phyloP scores from a whole-genome alignment of 2,113 vertebrate genomes.

The Dipodomys spectabilis region DNA sequence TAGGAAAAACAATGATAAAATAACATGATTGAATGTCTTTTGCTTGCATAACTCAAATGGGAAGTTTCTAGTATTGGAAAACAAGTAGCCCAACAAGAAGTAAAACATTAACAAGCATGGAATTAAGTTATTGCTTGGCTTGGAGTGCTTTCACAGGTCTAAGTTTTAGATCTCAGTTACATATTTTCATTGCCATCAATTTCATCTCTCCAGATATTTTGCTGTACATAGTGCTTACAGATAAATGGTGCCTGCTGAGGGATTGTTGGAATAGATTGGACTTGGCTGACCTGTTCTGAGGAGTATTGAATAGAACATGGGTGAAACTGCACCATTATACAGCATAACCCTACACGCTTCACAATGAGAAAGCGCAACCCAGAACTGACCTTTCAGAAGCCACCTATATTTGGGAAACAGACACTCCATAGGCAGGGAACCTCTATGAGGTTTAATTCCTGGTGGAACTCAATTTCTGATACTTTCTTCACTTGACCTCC shows the following conservation, averaged over 20 bases:
- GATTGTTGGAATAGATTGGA: neutral
- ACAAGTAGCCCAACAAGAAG: conserved; percentile 3
- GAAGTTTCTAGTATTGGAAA: neutral
- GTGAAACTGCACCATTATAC: neutral
- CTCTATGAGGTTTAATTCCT: conserved; percentile 35
- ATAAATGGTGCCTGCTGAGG: neutral
- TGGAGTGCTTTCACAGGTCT: neutral
- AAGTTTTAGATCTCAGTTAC: conserved; percentile 14
- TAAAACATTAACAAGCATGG: conserved; percentile 43
- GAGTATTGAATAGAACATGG: conserved; percentile 25
- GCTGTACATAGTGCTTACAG: neutral
- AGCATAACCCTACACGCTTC: neutral
- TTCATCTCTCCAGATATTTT: conserved; percentile 24
- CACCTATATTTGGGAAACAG: neutral
- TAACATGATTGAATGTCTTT: neutral
- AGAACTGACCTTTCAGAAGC: neutral
- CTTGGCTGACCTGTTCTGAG: neutral
- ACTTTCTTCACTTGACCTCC: neutral
- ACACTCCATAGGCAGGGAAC: neutral
- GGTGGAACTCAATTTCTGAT: conserved; percentile 33
- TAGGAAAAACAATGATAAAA: conserved; percentile 52
- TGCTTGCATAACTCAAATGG: neutral
- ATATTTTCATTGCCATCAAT: conserved; percentile 13
- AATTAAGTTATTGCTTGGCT: conserved; percentile 18
- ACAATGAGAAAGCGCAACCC: neutral